phyloP scores from a whole-genome alignment of 92 coral and sea anemone species.

The Palythoa caribaeorum region DNA sequence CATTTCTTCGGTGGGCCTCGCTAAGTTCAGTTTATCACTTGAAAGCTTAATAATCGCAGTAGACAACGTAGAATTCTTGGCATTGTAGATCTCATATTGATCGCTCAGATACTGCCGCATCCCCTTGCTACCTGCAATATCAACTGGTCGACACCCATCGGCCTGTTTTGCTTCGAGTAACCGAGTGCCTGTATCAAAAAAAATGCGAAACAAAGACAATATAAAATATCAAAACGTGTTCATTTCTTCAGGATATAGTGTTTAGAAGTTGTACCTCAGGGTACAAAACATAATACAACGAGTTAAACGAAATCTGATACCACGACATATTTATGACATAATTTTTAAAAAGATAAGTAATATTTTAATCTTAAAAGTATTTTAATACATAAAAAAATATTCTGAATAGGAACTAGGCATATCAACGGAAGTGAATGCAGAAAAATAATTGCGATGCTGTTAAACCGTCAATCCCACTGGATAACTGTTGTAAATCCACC shows the following conservation, averaged over 20 bases:
- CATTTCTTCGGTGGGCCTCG: background rate
- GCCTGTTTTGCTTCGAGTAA: slow-evolving; percentile 27
- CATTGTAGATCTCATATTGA: background rate
- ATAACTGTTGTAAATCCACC: too few relatives aligned
- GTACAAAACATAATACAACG: background rate
- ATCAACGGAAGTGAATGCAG: too few relatives aligned
- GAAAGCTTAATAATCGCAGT: background rate
- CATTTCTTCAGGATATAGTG: background rate
- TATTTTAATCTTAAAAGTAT: too few relatives aligned
- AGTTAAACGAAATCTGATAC: background rate
- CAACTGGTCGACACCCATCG: slow-evolving; percentile 27
- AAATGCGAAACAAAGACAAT: background rate
- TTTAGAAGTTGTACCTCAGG: background rate
- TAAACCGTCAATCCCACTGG: too few relatives aligned
- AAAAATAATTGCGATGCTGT: too few relatives aligned
- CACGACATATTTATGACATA: too few relatives aligned
- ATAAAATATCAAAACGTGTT: background rate
- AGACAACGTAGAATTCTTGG: background rate
- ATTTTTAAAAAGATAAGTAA: too few relatives aligned
- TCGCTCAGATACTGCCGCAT: slow-evolving; percentile 28
- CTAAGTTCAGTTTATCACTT: background rate
- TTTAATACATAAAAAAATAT: too few relatives aligned
- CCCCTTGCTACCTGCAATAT: slow-evolving; percentile 10
- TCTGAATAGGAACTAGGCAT: too few relatives aligned
- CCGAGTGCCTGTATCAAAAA: background rate